Conservation (phyloP, 2,797 vertebrate genomes). For the Ctenopoma multispine region DNA sequence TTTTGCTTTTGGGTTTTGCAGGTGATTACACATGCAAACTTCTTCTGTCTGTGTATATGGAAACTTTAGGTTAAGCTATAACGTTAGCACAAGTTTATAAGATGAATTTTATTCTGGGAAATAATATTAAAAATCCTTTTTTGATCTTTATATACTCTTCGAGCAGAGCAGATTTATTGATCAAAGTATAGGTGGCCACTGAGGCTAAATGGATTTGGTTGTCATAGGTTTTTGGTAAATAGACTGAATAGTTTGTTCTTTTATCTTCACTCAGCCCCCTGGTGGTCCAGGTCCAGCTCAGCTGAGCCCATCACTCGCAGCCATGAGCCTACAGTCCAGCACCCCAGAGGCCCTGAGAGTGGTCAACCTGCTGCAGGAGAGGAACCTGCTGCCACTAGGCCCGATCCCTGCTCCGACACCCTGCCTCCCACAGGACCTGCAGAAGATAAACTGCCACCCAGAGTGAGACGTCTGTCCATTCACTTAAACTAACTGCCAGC, state of each 20-base stretch:
- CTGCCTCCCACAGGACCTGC: slow-evolving; percentile 93
- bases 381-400: slow-evolving; percentile 89
- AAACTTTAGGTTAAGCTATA: too few species aligned
- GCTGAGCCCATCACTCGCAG: slow-evolving; percentile 87
- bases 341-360: slow-evolving; percentile 91
- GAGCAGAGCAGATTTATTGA: not conserved
- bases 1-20: too few species aligned
- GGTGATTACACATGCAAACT: too few species aligned
- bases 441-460: slow-evolving; percentile 94
- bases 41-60: too few species aligned
- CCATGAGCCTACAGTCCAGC: slow-evolving; percentile 87
- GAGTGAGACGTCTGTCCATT: slow-evolving; percentile 85
- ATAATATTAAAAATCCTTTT: too few species aligned
- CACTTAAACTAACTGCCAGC: not conserved
- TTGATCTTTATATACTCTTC: too few species aligned
- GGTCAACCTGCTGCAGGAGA: slow-evolving; percentile 96
- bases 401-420: slow-evolving; percentile 88
- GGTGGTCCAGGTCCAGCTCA: slow-evolving; percentile 86
- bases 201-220: not conserved
- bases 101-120: too few species aligned
- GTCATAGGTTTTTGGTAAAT: not conserved
- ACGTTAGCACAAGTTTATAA: too few species aligned
- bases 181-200: not conserved
- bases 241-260: not conserved
- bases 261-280: slow-evolving; percentile 72